Base-by-base conservation (phyloP, 1,140 invertebrate genomes). In the Pogonomyrmex barbatus region DNA sequence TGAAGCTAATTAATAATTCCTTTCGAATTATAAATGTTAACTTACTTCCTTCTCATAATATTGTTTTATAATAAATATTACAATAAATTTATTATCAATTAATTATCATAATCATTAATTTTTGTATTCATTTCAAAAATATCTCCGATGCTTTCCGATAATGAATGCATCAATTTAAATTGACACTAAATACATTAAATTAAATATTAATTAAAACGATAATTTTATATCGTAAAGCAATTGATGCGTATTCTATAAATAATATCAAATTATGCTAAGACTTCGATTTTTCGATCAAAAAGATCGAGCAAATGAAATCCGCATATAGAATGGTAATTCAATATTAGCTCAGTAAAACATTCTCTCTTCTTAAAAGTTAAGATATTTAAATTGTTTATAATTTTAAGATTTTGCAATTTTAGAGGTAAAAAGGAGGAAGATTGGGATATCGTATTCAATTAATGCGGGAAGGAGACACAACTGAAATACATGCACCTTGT, bases 251-350 rank as follows among this genome's bases (percentile, higher is more conserved):
- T 10, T 62, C 17, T 60, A 33, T 12, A 78, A 36, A 84, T 84
- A 50, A 76, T 14, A 5, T 78, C 63, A 36, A 77, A 33, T 52
- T 62, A 52, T 17, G 12, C 36, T 65, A 62, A 52, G 71, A 62
- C 52, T 33, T 52, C 10, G 24, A 24, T 0, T 14, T 52, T 30
- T 54, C 45, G n/a, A 54, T 79, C 24, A 30, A 36, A 58, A 12
- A 67, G 4, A 42, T 14, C 24, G 8, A 47, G 1, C 42, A n/a
- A 36, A 67, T 30, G 14, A 65, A 63, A 79, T 17, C 42, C 33
- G 30, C 42, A 17, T 14, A 4, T 47, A 52, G 0, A n/a, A 58
- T 56, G n/a, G 36, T 47, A 56, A 39, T 65, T 47, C 14, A 12
- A 78, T n/a, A 79, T 56, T 39, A 42, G 4, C 24, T 14, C 52